Percentiles rank a stretch among this genome's conserved stretches.
phyloP scores from a whole-genome alignment of 2,797 vertebrate genomes.

The Tapera naevia region DNA sequence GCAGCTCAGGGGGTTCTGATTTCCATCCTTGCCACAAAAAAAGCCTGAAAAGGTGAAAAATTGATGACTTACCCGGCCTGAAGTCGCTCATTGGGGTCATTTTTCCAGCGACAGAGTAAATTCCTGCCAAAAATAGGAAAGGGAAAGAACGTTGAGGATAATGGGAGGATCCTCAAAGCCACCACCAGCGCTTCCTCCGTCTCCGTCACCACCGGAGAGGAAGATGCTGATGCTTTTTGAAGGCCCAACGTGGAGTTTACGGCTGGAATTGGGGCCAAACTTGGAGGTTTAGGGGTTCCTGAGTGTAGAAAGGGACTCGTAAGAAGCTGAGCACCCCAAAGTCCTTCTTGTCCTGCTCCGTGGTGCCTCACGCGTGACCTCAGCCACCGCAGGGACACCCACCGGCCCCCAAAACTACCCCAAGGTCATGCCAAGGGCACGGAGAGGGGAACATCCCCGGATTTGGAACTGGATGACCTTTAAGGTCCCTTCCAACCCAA shows the following conservation, averaged over 20 bases:
- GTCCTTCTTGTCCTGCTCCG: accelerated
- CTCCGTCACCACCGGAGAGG: accelerated
- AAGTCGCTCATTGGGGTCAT: neutral
- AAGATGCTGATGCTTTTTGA: neutral
- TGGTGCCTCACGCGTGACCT: too few relatives aligned
- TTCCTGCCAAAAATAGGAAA: neutral
- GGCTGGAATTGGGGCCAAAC: neutral
- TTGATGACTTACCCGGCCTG: neutral
- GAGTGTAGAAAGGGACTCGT: accelerated
- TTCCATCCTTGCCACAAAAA: neutral
- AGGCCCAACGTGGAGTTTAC: accelerated
- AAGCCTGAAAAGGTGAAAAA: neutral
- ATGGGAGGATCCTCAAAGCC: neutral
- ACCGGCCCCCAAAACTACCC: accelerated
- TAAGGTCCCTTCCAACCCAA: too few relatives aligned
- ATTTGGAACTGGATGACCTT: neutral
- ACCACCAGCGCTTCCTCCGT: accelerated
- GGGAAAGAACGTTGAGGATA: neutral
- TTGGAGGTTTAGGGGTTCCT: accelerated
- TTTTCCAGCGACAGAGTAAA: neutral
- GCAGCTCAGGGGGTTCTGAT: neutral
- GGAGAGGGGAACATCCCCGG: accelerated
- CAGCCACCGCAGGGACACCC: too few relatives aligned
- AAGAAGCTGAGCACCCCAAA: accelerated
- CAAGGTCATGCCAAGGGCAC: neutral